These are phyloP conservation scores for Macrosteles quadrilineatus DNA, from an alignment of 1,140 invertebrate species.

Conservation along the genomic window DNA sequence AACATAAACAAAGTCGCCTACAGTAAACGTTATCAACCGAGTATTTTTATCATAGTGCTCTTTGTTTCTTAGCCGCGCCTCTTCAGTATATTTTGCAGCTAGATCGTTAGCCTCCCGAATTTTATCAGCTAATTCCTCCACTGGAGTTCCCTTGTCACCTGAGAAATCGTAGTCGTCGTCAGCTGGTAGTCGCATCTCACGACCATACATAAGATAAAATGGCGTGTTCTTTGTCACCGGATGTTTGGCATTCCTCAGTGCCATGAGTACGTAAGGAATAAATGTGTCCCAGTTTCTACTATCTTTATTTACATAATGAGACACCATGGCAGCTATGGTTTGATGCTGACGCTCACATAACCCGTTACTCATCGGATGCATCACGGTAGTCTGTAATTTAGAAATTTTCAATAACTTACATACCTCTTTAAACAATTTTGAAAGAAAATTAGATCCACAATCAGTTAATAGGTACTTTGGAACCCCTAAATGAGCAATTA, in stretches of 20 bases:
- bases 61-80: background rate
- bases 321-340: background rate
- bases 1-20: background rate
- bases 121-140: background rate
- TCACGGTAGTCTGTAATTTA: no score
- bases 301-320: conserved; percentile 6
- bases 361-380: background rate
- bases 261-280: no score
- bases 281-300: no score
- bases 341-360: background rate
- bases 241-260: background rate
- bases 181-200: background rate
- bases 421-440: conserved; percentile 29
- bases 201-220: conserved; percentile 7
- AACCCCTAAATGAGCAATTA: conserved; percentile 40
- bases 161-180: background rate
- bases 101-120: background rate
- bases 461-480: conserved; percentile 39
- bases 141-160: background rate
- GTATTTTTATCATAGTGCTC: background rate
- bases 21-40: background rate
- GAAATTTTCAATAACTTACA: conserved; percentile 28
- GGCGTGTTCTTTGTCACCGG: background rate
- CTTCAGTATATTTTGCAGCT: background rate
- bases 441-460: conserved; percentile 39